These are phyloP conservation scores for Clarias macrocephalus DNA, from an alignment of 2,113 vertebrate species.

Conservation along the genomic window DNA sequence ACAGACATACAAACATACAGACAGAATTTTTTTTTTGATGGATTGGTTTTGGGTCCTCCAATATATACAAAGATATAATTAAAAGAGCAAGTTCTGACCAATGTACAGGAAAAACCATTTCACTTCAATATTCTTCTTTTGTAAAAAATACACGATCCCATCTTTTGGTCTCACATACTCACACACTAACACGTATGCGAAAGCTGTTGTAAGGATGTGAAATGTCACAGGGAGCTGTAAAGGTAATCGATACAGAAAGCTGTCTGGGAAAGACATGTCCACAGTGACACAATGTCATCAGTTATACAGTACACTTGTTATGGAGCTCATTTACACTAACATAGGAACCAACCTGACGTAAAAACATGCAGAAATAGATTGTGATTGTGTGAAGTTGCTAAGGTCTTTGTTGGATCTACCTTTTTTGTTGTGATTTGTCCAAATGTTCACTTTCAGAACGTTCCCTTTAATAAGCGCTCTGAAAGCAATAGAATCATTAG, in stretches of 20 bases:
- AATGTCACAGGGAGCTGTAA: neutral
- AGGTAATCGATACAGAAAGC: neutral
- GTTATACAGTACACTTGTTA: neutral
- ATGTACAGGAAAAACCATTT: too few relatives aligned
- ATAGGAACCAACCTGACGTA: neutral
- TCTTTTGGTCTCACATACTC: neutral
- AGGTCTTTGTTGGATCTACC: too few relatives aligned
- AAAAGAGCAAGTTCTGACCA: too few relatives aligned
- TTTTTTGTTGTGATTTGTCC: neutral
- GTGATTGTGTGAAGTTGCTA: neutral
- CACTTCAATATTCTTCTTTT: too few relatives aligned
- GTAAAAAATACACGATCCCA: neutral
- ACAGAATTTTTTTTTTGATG: too few relatives aligned
- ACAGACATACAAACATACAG: too few relatives aligned
- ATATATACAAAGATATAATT: too few relatives aligned
- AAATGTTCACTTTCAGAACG: neutral
- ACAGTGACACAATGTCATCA: neutral
- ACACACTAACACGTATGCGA: neutral
- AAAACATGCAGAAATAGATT: neutral
- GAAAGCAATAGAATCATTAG: neutral
- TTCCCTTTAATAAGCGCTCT: neutral
- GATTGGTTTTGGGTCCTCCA: too few relatives aligned
- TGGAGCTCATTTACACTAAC: neutral
- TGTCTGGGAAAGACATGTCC: neutral
- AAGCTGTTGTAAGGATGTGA: conserved; percentile 1